Conservation (phyloP, 1,140 invertebrate species). For the Brevipalpus yothersi region DNA sequence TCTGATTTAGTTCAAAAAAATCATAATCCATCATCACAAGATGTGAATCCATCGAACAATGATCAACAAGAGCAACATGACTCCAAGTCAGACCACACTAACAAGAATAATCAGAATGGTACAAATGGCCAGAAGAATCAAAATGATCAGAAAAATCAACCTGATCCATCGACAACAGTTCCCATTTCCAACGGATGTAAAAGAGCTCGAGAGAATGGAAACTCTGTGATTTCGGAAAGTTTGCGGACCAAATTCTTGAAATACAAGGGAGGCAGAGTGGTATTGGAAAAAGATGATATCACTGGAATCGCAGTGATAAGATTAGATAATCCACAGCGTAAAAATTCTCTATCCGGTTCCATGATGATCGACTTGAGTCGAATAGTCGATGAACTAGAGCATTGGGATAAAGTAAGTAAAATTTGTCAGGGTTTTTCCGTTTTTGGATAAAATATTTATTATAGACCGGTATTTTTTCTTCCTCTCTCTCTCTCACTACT, state of each 20-base stretch:
- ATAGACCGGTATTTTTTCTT: neutral
- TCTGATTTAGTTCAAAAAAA: no score
- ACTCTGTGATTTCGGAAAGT: neutral
- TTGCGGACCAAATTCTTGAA: neutral
- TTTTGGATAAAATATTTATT: neutral
- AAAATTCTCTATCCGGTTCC: conserved; percentile 27
- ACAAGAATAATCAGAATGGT: no score
- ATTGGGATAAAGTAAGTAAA: conserved; percentile 17
- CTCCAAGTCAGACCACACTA: no score
- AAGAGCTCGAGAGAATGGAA: neutral
- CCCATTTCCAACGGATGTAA: neutral
- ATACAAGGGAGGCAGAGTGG: conserved; percentile 18
- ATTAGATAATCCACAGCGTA: conserved; percentile 21
- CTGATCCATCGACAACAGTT: neutral
- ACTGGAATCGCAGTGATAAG: conserved; percentile 24
- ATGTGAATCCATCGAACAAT: no score
- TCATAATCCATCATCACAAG: no score
- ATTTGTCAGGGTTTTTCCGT: neutral
- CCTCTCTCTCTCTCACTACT: neutral
- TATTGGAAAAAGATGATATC: conserved; percentile 20
- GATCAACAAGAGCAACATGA: no score
- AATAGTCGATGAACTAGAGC: conserved; percentile 22
- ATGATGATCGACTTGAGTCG: conserved; percentile 33
- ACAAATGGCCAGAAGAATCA: no score
- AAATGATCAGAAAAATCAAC: no score